Base-by-base conservation (phyloP, 2,888 invertebrate genomes). In the Melinaea menophilus region DNA sequence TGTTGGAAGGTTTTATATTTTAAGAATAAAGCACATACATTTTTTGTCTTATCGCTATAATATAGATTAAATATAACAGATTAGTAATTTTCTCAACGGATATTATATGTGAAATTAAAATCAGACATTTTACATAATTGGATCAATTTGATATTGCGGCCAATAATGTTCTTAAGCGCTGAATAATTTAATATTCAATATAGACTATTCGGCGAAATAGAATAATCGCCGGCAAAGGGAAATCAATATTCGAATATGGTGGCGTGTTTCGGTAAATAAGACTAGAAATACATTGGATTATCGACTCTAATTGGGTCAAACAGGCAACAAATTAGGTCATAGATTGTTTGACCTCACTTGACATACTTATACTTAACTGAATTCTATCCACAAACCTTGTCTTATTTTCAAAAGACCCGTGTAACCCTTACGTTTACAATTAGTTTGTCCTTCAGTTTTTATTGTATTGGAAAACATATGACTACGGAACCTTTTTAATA, bases 201-300 rank as follows among this genome's bases (percentile, higher is more conserved):
- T 51, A 51, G 31, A 31, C 31, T 51, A 51, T 51, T 31, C 51
- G 31, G 5, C 31, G 51, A 51, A 51, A 5, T 51, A 3, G 41
- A 31, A 51, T 7, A 31, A 51, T 22, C 51, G 51, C 31, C 11
- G 7, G 5, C 22, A 31, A 22, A 51, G 7, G 31, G 51, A 62
- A 62, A 62, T 62, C 54, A 33, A 62, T 62, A 62, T 54, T 57
- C 57, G 33, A 57, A 54, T 54, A 57, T 57, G 13, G 48, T 57
- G 35, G 35, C 55, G 45, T 57, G 47, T 54, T 34, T 51, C 48
- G 35, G 11, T 56, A 47, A 46, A 56, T 56, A 22, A 51, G 57
- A 57, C 61, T 62, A 56, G 57, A 54, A 51, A 61, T 51, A 35
- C 51, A 61, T 45, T 37, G 37, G 41, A 51, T 51, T 51, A 31